These are phyloP conservation scores for Cyprinodon diabolis DNA, from an alignment of 2,797 vertebrate species.

Conservation along the genomic window DNA sequence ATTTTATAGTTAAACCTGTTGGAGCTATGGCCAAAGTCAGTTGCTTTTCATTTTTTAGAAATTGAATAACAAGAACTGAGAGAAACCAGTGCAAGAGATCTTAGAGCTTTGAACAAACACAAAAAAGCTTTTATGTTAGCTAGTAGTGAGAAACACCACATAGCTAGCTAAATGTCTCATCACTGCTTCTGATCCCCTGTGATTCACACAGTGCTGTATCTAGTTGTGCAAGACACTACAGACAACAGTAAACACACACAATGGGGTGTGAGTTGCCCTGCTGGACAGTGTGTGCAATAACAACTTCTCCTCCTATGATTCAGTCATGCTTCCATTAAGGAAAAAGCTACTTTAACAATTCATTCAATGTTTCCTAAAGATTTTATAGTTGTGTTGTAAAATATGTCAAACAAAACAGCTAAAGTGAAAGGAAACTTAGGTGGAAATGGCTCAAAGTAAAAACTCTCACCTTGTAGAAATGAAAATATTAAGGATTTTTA, in stretches of 20 bases:
- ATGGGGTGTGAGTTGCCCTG: constrained; percentile 2
- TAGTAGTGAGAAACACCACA: neutral
- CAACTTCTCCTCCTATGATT: neutral
- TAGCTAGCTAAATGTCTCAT: neutral
- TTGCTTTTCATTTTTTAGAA: neutral
- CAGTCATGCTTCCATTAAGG: neutral
- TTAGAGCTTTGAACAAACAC: neutral
- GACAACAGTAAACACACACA: neutral
- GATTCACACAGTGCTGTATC: neutral
- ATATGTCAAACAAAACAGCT: neutral
- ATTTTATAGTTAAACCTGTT: neutral
- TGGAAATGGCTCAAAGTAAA: neutral
- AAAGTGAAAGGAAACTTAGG: neutral
- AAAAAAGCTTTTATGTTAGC: neutral
- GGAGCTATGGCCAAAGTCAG: neutral
- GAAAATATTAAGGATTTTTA: neutral
- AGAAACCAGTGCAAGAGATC: neutral
- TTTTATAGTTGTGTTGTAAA: neutral
- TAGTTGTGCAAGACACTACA: neutral
- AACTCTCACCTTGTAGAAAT: neutral
- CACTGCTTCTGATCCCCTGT: neutral
- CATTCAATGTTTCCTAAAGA: neutral
- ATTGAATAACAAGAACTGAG: neutral
- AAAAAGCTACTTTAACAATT: neutral
- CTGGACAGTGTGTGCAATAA: neutral